Conservation (phyloP, 2,888 invertebrate genomes). For the Dugesia japonica region DNA sequence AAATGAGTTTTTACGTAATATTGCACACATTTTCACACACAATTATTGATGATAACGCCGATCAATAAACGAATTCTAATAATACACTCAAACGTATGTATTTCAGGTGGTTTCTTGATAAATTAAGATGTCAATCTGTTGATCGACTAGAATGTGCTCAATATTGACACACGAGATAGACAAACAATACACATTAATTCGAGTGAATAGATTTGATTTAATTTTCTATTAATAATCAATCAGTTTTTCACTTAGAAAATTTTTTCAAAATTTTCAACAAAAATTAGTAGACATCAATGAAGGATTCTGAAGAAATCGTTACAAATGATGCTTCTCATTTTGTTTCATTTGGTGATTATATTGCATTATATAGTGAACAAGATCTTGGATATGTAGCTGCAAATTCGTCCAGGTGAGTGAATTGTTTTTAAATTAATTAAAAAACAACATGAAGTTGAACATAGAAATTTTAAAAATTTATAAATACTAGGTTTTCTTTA, state of each 20-base stretch:
- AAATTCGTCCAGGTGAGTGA: conserved; percentile 21
- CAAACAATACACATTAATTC: not conserved
- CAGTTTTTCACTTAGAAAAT: not conserved
- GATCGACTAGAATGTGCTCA: not conserved
- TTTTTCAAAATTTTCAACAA: not conserved
- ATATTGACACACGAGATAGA: not conserved
- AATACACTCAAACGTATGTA: too few species aligned
- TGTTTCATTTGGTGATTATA: conserved; percentile 20
- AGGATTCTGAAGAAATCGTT: not conserved
- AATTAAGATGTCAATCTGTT: too few species aligned
- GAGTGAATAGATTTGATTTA: not conserved
- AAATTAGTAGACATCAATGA: not conserved
- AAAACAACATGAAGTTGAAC: too few species aligned
- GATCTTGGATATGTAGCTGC: conserved; percentile 25
- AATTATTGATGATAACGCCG: too few species aligned
- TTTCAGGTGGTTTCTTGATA: too few species aligned
- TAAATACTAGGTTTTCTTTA: too few species aligned
- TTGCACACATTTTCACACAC: too few species aligned
- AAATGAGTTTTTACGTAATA: too few species aligned
- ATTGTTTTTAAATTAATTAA: too few species aligned
- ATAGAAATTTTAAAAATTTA: too few species aligned
- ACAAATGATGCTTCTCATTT: not conserved
- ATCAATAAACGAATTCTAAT: too few species aligned
- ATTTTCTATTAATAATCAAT: not conserved
- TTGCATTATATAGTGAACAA: conserved; percentile 23